These are phyloP conservation scores for Hybognathus amarus DNA, from an alignment of 2,797 vertebrate species.

Conservation along the genomic window DNA sequence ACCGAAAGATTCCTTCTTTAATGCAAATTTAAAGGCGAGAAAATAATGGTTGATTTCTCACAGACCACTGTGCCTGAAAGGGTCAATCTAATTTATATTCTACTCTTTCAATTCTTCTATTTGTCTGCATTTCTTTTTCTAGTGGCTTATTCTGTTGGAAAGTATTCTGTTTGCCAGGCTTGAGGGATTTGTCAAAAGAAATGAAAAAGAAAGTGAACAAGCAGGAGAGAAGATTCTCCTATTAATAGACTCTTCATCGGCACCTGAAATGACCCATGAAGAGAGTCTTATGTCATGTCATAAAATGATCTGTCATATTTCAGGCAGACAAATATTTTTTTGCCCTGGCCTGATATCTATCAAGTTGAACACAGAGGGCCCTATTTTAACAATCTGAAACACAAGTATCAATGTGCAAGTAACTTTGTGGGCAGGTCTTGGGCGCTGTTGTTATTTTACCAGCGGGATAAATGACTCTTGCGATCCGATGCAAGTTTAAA, in stretches of 20 bases:
- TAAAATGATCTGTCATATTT: conserved; percentile 53
- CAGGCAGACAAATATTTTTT: conserved; percentile 48
- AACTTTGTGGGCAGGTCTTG: too few species aligned
- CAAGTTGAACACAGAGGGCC: conserved; percentile 3
- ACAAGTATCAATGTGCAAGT: too few species aligned
- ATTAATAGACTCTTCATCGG: conserved; percentile 51
- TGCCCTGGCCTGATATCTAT: conserved; percentile 26
- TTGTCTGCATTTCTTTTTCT: conserved; percentile 8
- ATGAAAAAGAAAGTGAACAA: conserved; percentile 7
- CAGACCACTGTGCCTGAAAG: conserved; percentile 19
- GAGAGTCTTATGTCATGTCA: conserved; percentile 49
- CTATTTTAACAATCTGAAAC: too few species aligned
- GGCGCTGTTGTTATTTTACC: too few species aligned
- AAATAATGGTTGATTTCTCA: conserved; percentile 2
- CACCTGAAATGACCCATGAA: conserved; percentile 58
- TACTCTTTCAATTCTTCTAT: conserved; percentile 4
- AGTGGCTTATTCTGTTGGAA: conserved; percentile 19
- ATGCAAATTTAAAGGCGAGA: neutral
- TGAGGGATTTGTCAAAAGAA: conserved; percentile 37
- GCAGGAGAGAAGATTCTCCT: conserved; percentile 29
- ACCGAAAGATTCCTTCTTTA: neutral
- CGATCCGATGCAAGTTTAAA: too few species aligned
- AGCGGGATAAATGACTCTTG: too few species aligned
- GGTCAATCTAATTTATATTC: conserved; percentile 25
- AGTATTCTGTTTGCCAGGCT: conserved; percentile 16